Evolutionary conservation across 2,888 invertebrate genomes (phyloP).

Genomic region (Lottia gigantea): DNA sequence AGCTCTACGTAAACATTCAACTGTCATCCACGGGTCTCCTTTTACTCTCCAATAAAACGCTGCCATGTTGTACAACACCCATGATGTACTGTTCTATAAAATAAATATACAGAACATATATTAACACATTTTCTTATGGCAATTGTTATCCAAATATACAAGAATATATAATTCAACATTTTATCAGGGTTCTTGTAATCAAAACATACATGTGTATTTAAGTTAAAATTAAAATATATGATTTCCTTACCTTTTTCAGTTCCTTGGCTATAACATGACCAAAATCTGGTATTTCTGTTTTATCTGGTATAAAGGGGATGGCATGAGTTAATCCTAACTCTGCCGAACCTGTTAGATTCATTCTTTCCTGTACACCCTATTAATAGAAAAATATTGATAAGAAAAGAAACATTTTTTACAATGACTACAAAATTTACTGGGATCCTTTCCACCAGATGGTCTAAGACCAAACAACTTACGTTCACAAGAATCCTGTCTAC

Average conservation of each 20-base stretch:
- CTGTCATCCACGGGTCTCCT: conserved; percentile 81
- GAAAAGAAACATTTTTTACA: too few species aligned
- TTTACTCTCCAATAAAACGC: conserved; percentile 82
- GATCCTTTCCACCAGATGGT: too few species aligned
- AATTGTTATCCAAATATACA: neutral
- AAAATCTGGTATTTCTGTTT: conserved; percentile 69
- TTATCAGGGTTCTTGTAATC: too few species aligned
- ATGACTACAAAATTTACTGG: too few species aligned
- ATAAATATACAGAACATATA: conserved; percentile 5
- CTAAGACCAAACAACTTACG: too few species aligned
- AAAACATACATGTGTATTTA: too few species aligned
- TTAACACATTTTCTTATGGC: too few species aligned
- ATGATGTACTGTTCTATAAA: conserved; percentile 77
- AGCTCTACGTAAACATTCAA: conserved; percentile 82
- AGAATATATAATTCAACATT: neutral
- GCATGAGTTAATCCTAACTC: conserved; percentile 71
- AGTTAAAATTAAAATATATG: too few species aligned
- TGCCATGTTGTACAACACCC: conserved; percentile 84
- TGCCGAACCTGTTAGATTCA: conserved; percentile 71
- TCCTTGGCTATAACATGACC: conserved; percentile 77
- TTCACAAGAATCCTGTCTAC: too few species aligned
- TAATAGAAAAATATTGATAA: conserved; percentile 13
- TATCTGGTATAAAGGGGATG: conserved; percentile 48
- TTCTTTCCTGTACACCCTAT: conserved; percentile 72
- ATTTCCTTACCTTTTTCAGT: conserved; percentile 68